Evolutionary conservation across 2,113 vertebrate genomes (phyloP).

Genomic region (Zootoca vivipara): DNA sequence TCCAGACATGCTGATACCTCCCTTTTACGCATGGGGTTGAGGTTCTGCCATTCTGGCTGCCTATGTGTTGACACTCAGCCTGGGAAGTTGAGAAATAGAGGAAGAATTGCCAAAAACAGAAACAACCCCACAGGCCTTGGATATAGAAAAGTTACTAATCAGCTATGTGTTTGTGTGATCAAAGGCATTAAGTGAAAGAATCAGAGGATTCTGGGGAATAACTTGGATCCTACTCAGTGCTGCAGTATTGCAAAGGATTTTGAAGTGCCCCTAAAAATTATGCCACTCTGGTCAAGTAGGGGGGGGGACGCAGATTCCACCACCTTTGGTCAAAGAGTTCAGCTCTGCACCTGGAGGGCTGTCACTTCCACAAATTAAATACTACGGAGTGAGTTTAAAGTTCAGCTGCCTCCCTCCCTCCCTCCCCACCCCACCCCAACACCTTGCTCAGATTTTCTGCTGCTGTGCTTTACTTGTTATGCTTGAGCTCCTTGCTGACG

Average conservation of each 20-base stretch:
- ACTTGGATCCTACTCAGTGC: too few relatives aligned
- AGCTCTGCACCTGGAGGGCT: conserved; percentile 22
- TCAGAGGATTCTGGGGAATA: not conserved
- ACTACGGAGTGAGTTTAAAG: conserved; percentile 51
- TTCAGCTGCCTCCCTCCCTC: conserved; percentile 38
- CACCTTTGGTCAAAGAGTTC: not conserved
- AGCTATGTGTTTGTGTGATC: not conserved
- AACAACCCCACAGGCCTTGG: not conserved
- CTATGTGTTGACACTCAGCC: not conserved
- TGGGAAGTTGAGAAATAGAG: not conserved
- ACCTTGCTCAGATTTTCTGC: conserved; percentile 62
- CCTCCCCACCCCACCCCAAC: not conserved
- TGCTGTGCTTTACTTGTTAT: conserved; percentile 74
- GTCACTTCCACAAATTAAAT: conserved; percentile 59
- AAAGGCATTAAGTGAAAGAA: not conserved
- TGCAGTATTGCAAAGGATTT: too few relatives aligned
- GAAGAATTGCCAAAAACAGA: not conserved
- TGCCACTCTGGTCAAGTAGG: not conserved
- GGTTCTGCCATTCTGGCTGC: not conserved
- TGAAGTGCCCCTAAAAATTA: not conserved
- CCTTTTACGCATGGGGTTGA: not conserved
- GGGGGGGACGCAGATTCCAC: conserved; percentile 11
- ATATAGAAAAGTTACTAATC: not conserved
- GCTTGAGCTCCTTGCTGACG: conserved; percentile 84
- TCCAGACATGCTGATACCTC: not conserved